A percentile compares a stretch with the other conserved stretches of the same genome.
phyloP scores from a whole-genome alignment of 2,113 vertebrate genomes.

The Oostethus manadensis region DNA sequence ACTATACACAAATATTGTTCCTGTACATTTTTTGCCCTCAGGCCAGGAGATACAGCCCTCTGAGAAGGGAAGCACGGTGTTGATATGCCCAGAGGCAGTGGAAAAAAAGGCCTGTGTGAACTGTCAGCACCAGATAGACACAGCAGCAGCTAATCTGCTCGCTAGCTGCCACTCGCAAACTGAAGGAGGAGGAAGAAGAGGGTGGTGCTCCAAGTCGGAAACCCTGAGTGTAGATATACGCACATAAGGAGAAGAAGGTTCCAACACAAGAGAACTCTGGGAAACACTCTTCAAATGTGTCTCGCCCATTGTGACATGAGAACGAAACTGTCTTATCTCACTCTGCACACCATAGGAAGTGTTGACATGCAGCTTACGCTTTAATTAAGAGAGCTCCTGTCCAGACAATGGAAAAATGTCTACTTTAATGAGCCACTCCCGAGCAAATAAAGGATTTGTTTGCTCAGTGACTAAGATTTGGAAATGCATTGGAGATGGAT shows the following conservation, averaged over 20 bases:
- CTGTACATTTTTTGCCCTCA: constrained; percentile 17
- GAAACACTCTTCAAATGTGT: constrained; percentile 27
- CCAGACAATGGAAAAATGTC: constrained; percentile 65
- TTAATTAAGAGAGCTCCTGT: constrained; percentile 57
- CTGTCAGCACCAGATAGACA: constrained; percentile 75
- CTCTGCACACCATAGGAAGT: constrained; percentile 33
- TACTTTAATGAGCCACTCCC: constrained; percentile 62
- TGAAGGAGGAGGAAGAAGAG: constrained; percentile 36
- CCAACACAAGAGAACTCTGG: constrained; percentile 40
- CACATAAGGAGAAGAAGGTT: constrained; percentile 27
- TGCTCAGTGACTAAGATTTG: constrained; percentile 69
- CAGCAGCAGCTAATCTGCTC: constrained; percentile 64
- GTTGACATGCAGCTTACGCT: constrained; percentile 51
- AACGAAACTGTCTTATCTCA: constrained; percentile 52
- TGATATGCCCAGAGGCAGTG: constrained; percentile 69
- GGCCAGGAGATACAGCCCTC: constrained; percentile 49
- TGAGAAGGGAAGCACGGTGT: constrained; percentile 72
- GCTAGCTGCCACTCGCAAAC: constrained; percentile 54
- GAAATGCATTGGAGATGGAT: constrained; percentile 59
- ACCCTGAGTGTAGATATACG: constrained; percentile 55
- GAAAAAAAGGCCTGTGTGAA: constrained; percentile 73
- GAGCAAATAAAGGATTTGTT: constrained; percentile 64
- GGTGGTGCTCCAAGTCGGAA: constrained; percentile 50
- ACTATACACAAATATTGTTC: not conserved
- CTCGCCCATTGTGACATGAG: constrained; percentile 21